A percentile compares a stretch with the other conserved stretches of the same genome.
These are phyloP conservation scores for Hydrozoanthus tunicans DNA, from an alignment of 64 coral and sea anemone genomes.

Conservation along the genomic window DNA sequence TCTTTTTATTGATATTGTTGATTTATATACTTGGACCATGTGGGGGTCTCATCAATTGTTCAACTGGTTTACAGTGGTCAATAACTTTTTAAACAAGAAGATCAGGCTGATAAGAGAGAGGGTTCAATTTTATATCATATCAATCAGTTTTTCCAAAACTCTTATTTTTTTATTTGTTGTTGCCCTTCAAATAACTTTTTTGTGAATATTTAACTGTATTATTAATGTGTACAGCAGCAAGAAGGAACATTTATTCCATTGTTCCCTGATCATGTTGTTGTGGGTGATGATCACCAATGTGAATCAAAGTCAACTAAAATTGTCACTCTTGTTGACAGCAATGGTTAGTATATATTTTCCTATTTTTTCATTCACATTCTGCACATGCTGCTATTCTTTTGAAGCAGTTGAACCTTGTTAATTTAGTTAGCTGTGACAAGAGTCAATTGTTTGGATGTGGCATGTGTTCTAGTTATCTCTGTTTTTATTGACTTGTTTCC, in stretches of 20 bases:
- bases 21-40: no score
- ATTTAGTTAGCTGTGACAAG: not conserved
- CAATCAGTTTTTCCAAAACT: no score
- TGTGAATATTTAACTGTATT: no score
- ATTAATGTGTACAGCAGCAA: no score
- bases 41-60: no score
- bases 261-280: not conserved
- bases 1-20: no score
- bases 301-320: not conserved
- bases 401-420: not conserved
- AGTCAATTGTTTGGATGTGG: not conserved
- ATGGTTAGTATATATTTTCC: not conserved
- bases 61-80: no score
- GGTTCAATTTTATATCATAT: no score
- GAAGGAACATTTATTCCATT: not conserved
- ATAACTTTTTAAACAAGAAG: no score
- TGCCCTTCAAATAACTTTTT: no score
- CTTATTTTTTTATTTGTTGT: no score
- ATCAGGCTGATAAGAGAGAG: no score
- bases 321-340: not conserved
- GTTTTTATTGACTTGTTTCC: not conserved
- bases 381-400: not conserved
- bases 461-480: not conserved
- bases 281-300: not conserved
- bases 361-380: not conserved